Conservation (phyloP, 2,888 invertebrate genomes). For the Drosophila macrospina region DNA sequence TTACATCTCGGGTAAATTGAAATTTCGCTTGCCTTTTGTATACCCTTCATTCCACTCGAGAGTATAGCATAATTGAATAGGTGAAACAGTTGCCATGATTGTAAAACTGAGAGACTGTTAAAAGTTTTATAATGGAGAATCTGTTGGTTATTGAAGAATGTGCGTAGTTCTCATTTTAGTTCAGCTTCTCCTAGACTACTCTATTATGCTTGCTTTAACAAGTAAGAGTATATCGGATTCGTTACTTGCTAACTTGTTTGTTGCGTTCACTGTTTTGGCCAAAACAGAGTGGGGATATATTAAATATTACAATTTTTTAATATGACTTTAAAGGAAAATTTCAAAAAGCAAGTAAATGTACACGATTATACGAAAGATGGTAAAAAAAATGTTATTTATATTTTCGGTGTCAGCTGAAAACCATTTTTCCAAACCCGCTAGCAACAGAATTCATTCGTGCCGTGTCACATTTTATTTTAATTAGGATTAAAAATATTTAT, state of each 20-base stretch:
- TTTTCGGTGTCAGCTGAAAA: conserved; percentile 12
- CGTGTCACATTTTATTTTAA: not conserved
- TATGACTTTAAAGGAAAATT: conserved; percentile 26
- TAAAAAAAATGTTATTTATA: conserved; percentile 25
- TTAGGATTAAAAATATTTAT: not conserved
- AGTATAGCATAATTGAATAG: conserved; percentile 3
- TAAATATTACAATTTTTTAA: conserved; percentile 44
- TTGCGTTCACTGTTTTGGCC: conserved; percentile 18
- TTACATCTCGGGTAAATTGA: conserved; percentile 44
- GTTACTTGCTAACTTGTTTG: not conserved
- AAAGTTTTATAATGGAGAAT: not conserved
- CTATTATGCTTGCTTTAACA: not conserved
- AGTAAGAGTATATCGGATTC: conserved; percentile 18
- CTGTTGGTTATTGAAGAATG: not conserved
- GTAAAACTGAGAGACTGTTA: conserved; percentile 11
- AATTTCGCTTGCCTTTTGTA: conserved; percentile 27
- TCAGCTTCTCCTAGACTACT: not conserved
- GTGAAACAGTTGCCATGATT: conserved; percentile 20
- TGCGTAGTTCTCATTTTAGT: not conserved
- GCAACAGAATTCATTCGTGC: not conserved
- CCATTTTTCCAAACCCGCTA: conserved; percentile 11
- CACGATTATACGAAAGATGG: not conserved
- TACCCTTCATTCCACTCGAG: conserved; percentile 9
- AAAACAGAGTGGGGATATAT: conserved; percentile 14
- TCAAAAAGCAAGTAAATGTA: conserved; percentile 23